Evolutionary conservation across 2,113 vertebrate species (phyloP), one percentile per base, ranked within the genome.

Genomic region (Oryctolagus cuniculus): DNA sequence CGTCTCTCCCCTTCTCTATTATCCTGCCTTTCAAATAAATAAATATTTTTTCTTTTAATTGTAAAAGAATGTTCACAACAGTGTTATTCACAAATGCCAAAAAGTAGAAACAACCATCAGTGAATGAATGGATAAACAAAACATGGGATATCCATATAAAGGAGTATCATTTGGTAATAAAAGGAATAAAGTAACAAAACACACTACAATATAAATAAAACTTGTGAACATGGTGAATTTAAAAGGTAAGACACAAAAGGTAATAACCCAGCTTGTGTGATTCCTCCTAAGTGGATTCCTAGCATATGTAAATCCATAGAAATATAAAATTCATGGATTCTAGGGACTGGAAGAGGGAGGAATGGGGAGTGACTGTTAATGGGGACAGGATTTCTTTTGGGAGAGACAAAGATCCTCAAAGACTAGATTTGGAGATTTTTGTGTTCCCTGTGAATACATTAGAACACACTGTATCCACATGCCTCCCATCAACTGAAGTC

Each of bases 241-340:
- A 91, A 79, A 44, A 70, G 53, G 51, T 15, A 36, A 91, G 27
- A 73, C 44, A 79, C 16, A 69, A 91, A 81, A 86, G 19, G 36
- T 1, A 11, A 34, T 44, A 44, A 44, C 7, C 44, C 15, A 44
- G 31, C 27, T 58, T 51, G 5, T 27, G 44, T 66, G 29, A 84
- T 55, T 67, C 36, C 58, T 34, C 16, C 79, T 34, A 63, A 19
- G 16, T 55, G 67, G 90, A 84, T 73, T n/a, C 55, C 84, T 58
- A 66, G 38, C 85, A 55, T 31, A 36, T 31, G 19, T 5, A 94
- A 91, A 91, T 36, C 53, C 44, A 53, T 34, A 77, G 80, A 85
- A 66, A 91, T 7, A 79, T 44, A 55, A 82, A 74, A 88, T 53
- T 69, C 88, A 31, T 73, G 55, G 21, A 85, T 96, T 85, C 49